phyloP scores from a whole-genome alignment of 2,113 vertebrate species.

The Paramormyrops kingsleyae region DNA sequence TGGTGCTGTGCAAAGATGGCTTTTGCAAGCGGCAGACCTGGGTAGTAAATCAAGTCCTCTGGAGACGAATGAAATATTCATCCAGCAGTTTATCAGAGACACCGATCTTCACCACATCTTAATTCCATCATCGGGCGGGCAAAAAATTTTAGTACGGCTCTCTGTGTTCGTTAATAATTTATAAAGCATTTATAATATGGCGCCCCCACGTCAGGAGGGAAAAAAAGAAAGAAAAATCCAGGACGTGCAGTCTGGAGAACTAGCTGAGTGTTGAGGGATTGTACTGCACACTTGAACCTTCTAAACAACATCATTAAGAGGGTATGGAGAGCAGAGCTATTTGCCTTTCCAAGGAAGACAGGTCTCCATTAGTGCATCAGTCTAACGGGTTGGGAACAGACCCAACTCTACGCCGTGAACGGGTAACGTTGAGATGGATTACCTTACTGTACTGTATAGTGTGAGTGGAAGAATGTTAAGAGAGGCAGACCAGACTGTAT shows the following conservation, averaged over 20 bases:
- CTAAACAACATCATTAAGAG: conserved; percentile 20
- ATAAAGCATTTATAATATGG: conserved; percentile 34
- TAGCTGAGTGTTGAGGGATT: conserved; percentile 14
- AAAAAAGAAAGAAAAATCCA: conserved; percentile 10
- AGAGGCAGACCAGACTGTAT: background rate
- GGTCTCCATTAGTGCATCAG: conserved; percentile 8
- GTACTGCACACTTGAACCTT: background rate
- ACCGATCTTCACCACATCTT: conserved; percentile 25
- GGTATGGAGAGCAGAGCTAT: conserved; percentile 15
- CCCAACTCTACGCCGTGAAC: background rate
- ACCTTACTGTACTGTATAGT: background rate
- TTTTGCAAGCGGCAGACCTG: conserved; percentile 8
- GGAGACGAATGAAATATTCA: conserved; percentile 33
- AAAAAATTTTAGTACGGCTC: conserved; percentile 28
- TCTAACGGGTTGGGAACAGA: background rate
- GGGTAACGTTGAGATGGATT: background rate
- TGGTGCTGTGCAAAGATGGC: background rate
- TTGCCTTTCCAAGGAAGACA: conserved; percentile 8
- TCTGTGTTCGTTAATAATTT: conserved; percentile 30
- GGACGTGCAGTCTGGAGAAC: conserved; percentile 5
- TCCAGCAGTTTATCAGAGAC: conserved; percentile 31
- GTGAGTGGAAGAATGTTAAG: background rate
- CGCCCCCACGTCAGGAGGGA: background rate
- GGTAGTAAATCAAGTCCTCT: conserved; percentile 25
- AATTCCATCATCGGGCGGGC: conserved; percentile 24